Evolutionary conservation across 1,140 invertebrate species (phyloP).

Genomic region (Pomacea maculata): DNA sequence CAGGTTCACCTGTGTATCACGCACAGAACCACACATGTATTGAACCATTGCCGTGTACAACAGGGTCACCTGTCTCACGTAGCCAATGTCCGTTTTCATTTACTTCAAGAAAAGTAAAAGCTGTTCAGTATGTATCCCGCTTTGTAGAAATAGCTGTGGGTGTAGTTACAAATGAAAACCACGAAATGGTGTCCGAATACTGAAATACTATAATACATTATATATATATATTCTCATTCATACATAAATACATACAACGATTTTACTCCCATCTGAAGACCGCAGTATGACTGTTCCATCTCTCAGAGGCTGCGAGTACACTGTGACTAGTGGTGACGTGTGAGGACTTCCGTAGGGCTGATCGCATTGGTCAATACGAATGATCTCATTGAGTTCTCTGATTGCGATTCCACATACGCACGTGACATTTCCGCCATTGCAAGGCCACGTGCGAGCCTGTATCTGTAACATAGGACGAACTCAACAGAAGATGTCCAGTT

Average conservation of each 20-base stretch:
- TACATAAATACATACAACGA: constrained; percentile 6
- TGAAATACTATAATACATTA: too few species aligned
- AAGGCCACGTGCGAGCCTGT: constrained; percentile 16
- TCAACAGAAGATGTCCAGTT: too few species aligned
- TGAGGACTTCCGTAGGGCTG: background rate
- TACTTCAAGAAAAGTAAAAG: too few species aligned
- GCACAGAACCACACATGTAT: too few species aligned
- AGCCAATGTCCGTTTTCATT: too few species aligned
- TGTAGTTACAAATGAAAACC: too few species aligned
- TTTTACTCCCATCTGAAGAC: constrained; percentile 3
- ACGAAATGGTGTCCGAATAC: too few species aligned
- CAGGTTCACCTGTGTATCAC: constrained; percentile 11
- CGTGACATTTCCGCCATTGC: constrained; percentile 7
- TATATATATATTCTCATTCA: background rate
- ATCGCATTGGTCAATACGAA: constrained; percentile 8
- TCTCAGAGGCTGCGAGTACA: background rate
- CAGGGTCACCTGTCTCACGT: too few species aligned
- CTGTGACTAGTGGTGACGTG: background rate
- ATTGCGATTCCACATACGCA: constrained; percentile 25
- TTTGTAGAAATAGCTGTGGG: too few species aligned
- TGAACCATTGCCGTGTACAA: too few species aligned
- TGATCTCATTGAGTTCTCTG: constrained; percentile 26
- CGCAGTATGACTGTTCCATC: background rate
- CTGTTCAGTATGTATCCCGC: too few species aligned
- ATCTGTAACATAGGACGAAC: background rate